Base-by-base conservation (phyloP, 1,140 invertebrate species). In the Rhyacophila brunnea region DNA sequence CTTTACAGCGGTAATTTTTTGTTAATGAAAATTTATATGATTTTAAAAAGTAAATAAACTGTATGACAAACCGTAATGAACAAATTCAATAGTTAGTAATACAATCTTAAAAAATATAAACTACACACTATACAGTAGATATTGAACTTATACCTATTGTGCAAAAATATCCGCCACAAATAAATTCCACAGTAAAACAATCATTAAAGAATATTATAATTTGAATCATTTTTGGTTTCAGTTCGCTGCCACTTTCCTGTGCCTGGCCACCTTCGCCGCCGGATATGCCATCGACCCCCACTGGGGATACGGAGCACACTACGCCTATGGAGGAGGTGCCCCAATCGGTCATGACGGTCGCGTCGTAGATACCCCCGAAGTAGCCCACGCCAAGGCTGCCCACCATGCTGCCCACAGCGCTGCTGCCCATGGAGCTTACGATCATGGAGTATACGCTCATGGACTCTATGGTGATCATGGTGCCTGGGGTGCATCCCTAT, bases 301-400 rank as follows among this genome's bases (percentile, higher is more conserved):
- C 14, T 54, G 46, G 32, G 61, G 61, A 35, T 51, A 63, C 40
- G 61, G 61, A 67, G 47, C 38, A 46, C 38, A 51, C 54, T 20
- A 78, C 77, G 65, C 0, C 42, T 55, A 40, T 36, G 50, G 34
- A n/a, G 35, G 40, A 34, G n/a, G n/a, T 6, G 46, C 46, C 10
- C 43, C 17, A 34, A 54, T 15, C 1, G 58, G 51, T 15, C 52
- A 47, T 32, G 40, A 60, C 19, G 58, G 73, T 1, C 58, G 62
- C 62, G 53, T 60, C 46, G 62, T 52, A 19, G 40, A 58, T 38
- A 58, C 54, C 44, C 18, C 40, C 15, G 46, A 54, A 43, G 36
- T 43, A 49, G 0, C 49, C 40, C 35, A 34, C 17, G 55, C 57
- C 14, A 59, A 59, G 17, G 40, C 57, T 19, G 57, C 57, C 20